A percentile compares a stretch with the other conserved stretches of the same genome.
These are phyloP conservation scores for Argyresthia goedartella DNA, from an alignment of 2,888 invertebrate species.

Conservation along the genomic window DNA sequence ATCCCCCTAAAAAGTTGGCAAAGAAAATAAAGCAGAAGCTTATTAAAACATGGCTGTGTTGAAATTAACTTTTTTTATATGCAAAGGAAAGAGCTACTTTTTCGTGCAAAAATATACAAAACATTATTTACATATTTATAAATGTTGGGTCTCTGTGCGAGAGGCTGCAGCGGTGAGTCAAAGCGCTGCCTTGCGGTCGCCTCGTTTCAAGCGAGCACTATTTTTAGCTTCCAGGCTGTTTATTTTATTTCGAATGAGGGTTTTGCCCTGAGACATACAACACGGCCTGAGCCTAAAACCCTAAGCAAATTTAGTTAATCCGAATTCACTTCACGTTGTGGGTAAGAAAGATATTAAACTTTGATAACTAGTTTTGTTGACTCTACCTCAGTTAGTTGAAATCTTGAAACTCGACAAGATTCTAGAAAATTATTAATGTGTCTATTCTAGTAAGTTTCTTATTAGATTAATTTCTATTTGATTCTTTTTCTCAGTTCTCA, in stretches of 20 bases:
- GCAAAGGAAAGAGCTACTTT: background rate
- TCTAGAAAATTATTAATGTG: too few species aligned
- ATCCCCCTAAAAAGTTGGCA: background rate
- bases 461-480: too few species aligned
- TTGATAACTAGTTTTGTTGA: background rate
- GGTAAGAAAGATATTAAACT: background rate
- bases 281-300: too few species aligned
- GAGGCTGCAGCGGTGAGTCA: background rate
- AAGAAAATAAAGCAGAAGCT: too few species aligned
- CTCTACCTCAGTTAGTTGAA: background rate
- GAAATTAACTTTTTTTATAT: too few species aligned
- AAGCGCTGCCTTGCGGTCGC: background rate
- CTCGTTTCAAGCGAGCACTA: background rate
- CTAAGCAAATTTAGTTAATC: too few species aligned
- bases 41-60: too few species aligned
- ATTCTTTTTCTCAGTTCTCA: too few species aligned
- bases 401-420: background rate
- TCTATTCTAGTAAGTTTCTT: too few species aligned
- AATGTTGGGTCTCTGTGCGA: background rate
- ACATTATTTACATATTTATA: slow-evolving; percentile 2
- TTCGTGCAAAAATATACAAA: background rate
- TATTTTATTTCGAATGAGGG: background rate
- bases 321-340: too few species aligned
- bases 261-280: background rate
- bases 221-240: slow-evolving; percentile 3